Base-by-base conservation (phyloP, 2,888 invertebrate genomes). In the Heteromyza rotundicornis region DNA sequence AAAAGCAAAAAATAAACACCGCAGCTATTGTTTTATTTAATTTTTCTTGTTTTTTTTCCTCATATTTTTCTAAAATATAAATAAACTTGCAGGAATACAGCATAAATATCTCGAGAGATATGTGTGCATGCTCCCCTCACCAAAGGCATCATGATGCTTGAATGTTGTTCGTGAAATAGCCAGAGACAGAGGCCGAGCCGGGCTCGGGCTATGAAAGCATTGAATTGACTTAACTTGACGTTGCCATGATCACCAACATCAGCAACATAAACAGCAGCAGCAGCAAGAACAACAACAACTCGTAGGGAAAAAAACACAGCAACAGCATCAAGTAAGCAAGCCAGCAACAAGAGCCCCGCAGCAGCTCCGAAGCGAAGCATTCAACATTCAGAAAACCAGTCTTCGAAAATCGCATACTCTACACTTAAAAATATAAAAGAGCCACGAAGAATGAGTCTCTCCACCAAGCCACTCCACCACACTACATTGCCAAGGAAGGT, bases 221-320 rank as follows among this genome's bases (percentile, higher is more conserved):
- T 59, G 57, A 58, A 32, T 58, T 58, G 50, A 58, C 57, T 58
- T 58, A 52, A 40, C 52, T 59, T 59, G 52, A 59, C 52, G 57
- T 59, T 59, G 52, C 44, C 52, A 40, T 52, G 52, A 59, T 35
- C 58, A 57, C 35, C 57, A 56, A 56, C 56, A 56, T 56, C 51
- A 24, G 27, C 51, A 16, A 35, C 35, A 14, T 8, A 8, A 35
- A 35, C 53, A 19, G 19, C 53, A 32, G 32, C 32, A 19, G 53
- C 47, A 47, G 47, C 47, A 47, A 47, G 2, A 47, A 5, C 20
- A 47, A 44, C 23, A 36, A 36, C n/a, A n/a, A n/a, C n/a, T n/a
- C n/a, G n/a, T n/a, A n/a, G n/a, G n/a, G n/a, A n/a, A n/a, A n/a
- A n/a, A n/a, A n/a, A n/a, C n/a, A n/a, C n/a, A n/a, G n/a, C n/a